A percentile compares a stretch with the other conserved stretches of the same genome.
Conservation (phyloP, 2,113 vertebrate species). For the Scartelaos histophorus region DNA sequence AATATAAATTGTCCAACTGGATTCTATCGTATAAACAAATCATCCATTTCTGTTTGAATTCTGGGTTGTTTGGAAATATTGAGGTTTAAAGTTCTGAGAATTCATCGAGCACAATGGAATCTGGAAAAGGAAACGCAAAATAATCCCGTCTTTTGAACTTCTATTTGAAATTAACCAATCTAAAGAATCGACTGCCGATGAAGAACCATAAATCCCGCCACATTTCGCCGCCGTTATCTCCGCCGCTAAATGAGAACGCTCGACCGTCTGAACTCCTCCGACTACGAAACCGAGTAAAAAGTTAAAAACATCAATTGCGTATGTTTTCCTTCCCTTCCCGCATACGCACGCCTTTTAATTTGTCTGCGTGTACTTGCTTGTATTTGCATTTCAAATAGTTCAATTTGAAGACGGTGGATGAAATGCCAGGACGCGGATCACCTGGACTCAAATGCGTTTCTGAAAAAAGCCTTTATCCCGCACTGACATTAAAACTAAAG, state of each 20-base stretch:
- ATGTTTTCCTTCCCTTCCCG: slow-evolving; percentile 20
- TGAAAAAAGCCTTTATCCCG: slow-evolving; percentile 41
- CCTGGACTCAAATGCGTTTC: slow-evolving; percentile 65
- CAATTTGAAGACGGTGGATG: slow-evolving; percentile 78
- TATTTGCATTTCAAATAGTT: slow-evolving; percentile 85
- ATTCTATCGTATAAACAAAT: too few relatives aligned
- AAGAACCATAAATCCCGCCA: background rate
- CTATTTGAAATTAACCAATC: too few relatives aligned
- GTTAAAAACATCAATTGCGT: slow-evolving; percentile 72
- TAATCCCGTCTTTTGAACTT: too few relatives aligned
- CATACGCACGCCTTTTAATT: slow-evolving; percentile 68
- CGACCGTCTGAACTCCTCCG: slow-evolving; percentile 66
- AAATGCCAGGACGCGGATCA: slow-evolving; percentile 83
- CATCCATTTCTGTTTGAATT: too few relatives aligned
- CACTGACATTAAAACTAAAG: slow-evolving; percentile 81
- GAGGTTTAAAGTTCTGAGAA: too few relatives aligned
- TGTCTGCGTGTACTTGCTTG: slow-evolving; percentile 72
- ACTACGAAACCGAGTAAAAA: slow-evolving; percentile 59
- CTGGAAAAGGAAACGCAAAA: too few relatives aligned
- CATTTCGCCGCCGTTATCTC: background rate
- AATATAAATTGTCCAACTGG: too few relatives aligned
- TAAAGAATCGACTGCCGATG: too few relatives aligned
- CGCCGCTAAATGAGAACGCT: slow-evolving; percentile 31
- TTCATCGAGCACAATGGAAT: too few relatives aligned
- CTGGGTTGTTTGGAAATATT: too few relatives aligned